Base-by-base conservation (phyloP, 2,113 vertebrate genomes). In the Oryzias celebensis region DNA sequence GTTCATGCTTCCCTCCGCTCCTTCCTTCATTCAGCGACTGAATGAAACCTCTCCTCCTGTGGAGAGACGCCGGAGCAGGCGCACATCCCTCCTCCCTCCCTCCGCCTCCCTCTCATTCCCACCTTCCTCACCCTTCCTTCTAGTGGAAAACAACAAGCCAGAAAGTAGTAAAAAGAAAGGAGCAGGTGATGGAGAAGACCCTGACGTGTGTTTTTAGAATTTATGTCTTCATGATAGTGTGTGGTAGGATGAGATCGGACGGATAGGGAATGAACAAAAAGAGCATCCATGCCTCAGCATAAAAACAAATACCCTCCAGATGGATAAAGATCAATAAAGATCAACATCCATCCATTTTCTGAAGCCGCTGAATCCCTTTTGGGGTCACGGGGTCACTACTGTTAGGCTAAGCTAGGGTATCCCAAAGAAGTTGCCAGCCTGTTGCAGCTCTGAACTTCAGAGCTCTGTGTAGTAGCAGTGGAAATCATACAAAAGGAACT, bases 1-100 rank as follows among this genome's bases (percentile, higher is more conserved):
- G 78, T 47, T 78, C 82, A 78, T 81, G 50, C 66, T 69, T 69
- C 76, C 46, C 58, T 76, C 66, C 71, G 78, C 16, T 59, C 63
- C 3, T 41, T 78, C 51, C 49, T 64, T 80, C 80, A 65, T 73
- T 64, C 82, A 78, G 75, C 69, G 54, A 65, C 73, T 54, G 69
- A 85, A 78, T 76, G 36, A 71, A 56, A 58, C 54, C 28, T 70
- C 59, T 68, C 43, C 65, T 65, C 64, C 60, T 72, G 60, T 62
- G 41, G 55, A 74, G 67, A 65, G 68, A 60, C 62, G 57, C 60
- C 71, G 17, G 73, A 77, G 85, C 73, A 67, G 20, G 79, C 68
- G 75, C 82, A 78, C 49, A 72, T 68, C 65, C 62, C 66, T 67
- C 68, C 58, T 16, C 79, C 62, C 65, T 47, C 61, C 23, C 64